Percentiles rank a stretch among this genome's conserved stretches.
Evolutionary conservation across 2,113 vertebrate genomes (phyloP).

Genomic region (Anseranas semipalmata): DNA sequence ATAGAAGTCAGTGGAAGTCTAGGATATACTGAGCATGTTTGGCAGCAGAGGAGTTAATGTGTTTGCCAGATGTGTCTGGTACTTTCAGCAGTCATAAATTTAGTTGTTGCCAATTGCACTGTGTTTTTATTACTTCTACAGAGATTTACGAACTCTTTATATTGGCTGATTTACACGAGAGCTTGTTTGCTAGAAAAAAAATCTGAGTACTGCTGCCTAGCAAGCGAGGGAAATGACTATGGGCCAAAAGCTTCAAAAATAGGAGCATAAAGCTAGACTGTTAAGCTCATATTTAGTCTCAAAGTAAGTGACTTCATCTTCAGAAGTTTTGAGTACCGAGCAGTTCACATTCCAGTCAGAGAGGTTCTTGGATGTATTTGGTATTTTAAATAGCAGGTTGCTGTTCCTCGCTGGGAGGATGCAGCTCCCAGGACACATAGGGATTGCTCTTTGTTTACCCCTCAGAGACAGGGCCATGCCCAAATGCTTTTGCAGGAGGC

Average conservation of each 20-base stretch:
- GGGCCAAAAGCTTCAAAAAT: constrained; percentile 35
- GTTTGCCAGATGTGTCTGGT: constrained; percentile 45
- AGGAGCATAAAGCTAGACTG: constrained; percentile 33
- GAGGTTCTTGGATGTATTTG: not conserved
- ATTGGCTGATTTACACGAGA: constrained; percentile 51
- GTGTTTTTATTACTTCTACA: constrained; percentile 58
- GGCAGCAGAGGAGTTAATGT: constrained; percentile 32
- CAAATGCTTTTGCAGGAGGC: not conserved
- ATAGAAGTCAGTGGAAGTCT: not conserved
- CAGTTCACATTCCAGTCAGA: not conserved
- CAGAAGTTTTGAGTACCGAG: not conserved
- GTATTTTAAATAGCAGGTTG: not conserved
- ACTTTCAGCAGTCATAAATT: constrained; percentile 50
- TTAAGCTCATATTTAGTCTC: constrained; percentile 46
- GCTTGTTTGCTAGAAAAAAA: constrained; percentile 48
- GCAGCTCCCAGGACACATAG: not conserved
- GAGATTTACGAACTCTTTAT: constrained; percentile 66
- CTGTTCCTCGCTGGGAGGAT: not conserved
- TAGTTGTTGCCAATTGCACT: constrained; percentile 36
- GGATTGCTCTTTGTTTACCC: not conserved
- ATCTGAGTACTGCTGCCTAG: not conserved
- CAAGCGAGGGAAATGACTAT: not conserved
- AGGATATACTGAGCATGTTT: not conserved
- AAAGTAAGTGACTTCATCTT: constrained; percentile 42
- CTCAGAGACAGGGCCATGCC: not conserved